Evolutionary conservation across 2,113 vertebrate species (phyloP).

Genomic region (Scomber colias): DNA sequence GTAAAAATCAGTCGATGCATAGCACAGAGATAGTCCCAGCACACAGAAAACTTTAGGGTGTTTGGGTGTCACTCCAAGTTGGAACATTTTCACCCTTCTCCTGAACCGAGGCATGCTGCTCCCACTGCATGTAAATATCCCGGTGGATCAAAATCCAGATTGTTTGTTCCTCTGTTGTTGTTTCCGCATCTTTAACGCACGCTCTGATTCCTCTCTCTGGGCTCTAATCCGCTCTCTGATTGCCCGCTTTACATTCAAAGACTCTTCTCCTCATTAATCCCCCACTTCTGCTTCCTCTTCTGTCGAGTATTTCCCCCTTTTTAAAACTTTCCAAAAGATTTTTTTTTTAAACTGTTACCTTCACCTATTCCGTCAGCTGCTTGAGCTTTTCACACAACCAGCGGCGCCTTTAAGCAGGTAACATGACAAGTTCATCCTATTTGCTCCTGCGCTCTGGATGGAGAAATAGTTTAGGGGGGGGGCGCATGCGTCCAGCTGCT

Average conservation of each 20-base stretch:
- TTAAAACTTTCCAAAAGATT: constrained; percentile 35
- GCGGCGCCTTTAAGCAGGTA: constrained; percentile 90
- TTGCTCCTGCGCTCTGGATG: constrained; percentile 72
- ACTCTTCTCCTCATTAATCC: constrained; percentile 34
- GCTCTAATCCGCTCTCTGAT: constrained; percentile 54
- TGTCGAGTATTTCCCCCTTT: not conserved
- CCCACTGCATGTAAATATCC: constrained; percentile 1
- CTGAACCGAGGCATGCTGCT: constrained; percentile 51
- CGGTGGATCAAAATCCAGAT: constrained; percentile 42
- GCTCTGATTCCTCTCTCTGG: constrained; percentile 41
- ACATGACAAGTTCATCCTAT: constrained; percentile 77
- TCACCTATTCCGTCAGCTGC: not conserved
- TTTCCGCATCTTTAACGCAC: constrained; percentile 70
- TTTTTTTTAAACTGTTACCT: constrained; percentile 1
- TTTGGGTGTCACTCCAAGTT: constrained; percentile 46
- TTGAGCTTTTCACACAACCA: constrained; percentile 35
- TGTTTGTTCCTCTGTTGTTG: constrained; percentile 51
- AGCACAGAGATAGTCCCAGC: constrained; percentile 43
- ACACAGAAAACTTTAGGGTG: constrained; percentile 68
- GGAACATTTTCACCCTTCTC: constrained; percentile 54
- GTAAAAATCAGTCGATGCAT: constrained; percentile 50
- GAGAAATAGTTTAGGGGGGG: constrained; percentile 28
- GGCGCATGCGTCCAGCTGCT: constrained; percentile 84
- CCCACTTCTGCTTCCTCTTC: not conserved
- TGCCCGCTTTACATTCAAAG: constrained; percentile 34